Base-by-base conservation (phyloP, 2,113 vertebrate species). In the Forbesichthys agassizii region DNA sequence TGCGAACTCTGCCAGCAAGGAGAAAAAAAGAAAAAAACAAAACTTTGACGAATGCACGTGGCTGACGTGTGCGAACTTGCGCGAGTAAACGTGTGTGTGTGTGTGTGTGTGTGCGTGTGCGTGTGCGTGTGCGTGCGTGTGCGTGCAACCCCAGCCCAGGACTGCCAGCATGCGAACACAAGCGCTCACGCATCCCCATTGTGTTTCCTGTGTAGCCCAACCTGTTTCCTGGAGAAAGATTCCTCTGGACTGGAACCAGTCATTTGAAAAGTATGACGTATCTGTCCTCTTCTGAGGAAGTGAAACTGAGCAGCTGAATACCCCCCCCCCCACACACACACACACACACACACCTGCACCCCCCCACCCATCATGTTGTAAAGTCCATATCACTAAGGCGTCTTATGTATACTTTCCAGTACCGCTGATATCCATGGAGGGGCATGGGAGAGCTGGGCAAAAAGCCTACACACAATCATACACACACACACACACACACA, bases 1-100 rank as follows among this genome's bases (percentile, higher is more conserved):
- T 91, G 3, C 94, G 90, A 11, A 92, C 79, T 81, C 95, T 96
- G 68, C 4, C 33, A 13, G 49, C 11, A 52, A 78, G 33, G 6
- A 70, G 0, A 67, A 48, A 69, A 27, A 16, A 58, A 10, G 42
- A 33, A n/a, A 20, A 18, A 71, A 27, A 51, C 12, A n/a, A 20
- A 18, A 71, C 46, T 61, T 51, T n/a, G 36, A 60, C 2, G 36
- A 42, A 42, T 9, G 13, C 56, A 51, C 49, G 47, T 47, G 18
- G 27, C 27, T 16, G 18, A 42, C 36, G 36, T 42, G 36, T 8
- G 36, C 36, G 7, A 42, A 42, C 5, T 5, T 42, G 36, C 36
- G 36, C 36, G 5, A 42, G 36, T 8, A 42, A 42, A 5, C 36
- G 36, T 6, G 36, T 42, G 36, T 27, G 27, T 27, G 27, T 27